Evolutionary conservation across 2,113 vertebrate species (phyloP).

Genomic region (Sorex araneus): DNA sequence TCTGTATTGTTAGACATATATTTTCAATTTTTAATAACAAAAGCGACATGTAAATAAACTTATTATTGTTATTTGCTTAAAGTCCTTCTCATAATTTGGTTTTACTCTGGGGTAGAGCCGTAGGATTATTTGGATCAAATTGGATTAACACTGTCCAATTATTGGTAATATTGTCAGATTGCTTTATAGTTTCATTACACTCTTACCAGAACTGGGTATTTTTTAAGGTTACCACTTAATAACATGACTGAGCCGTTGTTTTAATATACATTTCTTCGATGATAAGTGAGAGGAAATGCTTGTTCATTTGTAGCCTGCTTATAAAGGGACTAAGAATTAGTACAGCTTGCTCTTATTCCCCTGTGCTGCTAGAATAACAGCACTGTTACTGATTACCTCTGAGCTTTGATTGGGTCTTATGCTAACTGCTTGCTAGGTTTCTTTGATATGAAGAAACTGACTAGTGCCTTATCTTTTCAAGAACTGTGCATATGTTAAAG

Average conservation of each 20-base stretch:
- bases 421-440: fast-evolving
- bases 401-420: neutral
- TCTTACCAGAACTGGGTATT: neutral
- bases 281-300: slow-evolving; percentile 44
- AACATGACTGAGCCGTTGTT: neutral
- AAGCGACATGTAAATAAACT: neutral
- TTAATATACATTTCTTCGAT: slow-evolving; percentile 51
- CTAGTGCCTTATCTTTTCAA: neutral
- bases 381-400: neutral
- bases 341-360: slow-evolving; percentile 2
- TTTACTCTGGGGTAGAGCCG: neutral
- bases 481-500: neutral
- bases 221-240: slow-evolving; percentile 39
- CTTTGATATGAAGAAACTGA: neutral
- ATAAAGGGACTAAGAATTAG: neutral
- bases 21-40: slow-evolving; percentile 45
- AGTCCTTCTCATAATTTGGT: slow-evolving; percentile 16
- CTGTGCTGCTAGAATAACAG: slow-evolving; percentile 24
- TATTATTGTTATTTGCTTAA: slow-evolving; percentile 9
- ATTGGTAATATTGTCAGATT: slow-evolving; percentile 39
- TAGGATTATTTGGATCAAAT: neutral
- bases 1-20: slow-evolving; percentile 7
- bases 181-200: slow-evolving; percentile 56
- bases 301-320: slow-evolving; percentile 30
- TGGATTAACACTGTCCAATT: neutral